Percentiles rank a stretch among this genome's conserved stretches.
These are phyloP conservation scores for Boleophthalmus pectinirostris DNA, from an alignment of 2,113 vertebrate species.

Conservation along the genomic window DNA sequence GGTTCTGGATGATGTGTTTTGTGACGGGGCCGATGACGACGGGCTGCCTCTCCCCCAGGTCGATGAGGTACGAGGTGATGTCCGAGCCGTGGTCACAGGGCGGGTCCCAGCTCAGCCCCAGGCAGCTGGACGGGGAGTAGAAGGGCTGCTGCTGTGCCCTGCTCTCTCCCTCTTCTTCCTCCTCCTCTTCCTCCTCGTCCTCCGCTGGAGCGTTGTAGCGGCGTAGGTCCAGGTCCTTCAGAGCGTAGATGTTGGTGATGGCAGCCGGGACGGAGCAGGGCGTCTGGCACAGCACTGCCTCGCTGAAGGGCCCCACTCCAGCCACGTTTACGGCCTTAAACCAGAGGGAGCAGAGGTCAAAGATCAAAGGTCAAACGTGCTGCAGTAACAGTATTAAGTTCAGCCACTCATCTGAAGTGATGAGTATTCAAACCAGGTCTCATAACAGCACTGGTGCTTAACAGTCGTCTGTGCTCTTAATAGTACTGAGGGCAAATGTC, in stretches of 20 bases:
- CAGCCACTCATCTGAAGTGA: too few relatives aligned
- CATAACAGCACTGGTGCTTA: too few relatives aligned
- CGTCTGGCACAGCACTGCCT: constrained; percentile 86
- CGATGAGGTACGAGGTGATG: constrained; percentile 93
- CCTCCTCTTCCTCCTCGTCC: constrained; percentile 54
- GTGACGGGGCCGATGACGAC: constrained; percentile 83
- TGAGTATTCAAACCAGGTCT: too few relatives aligned
- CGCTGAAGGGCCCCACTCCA: constrained; percentile 90
- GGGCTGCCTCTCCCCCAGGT: constrained; percentile 92
- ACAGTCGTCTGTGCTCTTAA: too few relatives aligned
- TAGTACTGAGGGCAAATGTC: too few relatives aligned
- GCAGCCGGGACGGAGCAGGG: constrained; percentile 91
- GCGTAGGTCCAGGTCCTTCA: constrained; percentile 83
- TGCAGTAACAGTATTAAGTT: neutral
- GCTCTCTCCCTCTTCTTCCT: constrained; percentile 10
- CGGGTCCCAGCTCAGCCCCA: constrained; percentile 89
- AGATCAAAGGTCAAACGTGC: neutral
- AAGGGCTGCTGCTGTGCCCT: constrained; percentile 37
- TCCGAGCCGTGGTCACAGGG: constrained; percentile 92
- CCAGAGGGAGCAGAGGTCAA: neutral
- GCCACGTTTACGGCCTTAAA: constrained; percentile 86
- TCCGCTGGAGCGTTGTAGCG: constrained; percentile 38
- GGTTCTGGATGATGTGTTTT: constrained; percentile 84
- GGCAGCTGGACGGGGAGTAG: constrained; percentile 91
- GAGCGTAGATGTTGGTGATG: constrained; percentile 84